phyloP scores from a whole-genome alignment of 2,888 invertebrate genomes.

The Polymixis flavicincta region DNA sequence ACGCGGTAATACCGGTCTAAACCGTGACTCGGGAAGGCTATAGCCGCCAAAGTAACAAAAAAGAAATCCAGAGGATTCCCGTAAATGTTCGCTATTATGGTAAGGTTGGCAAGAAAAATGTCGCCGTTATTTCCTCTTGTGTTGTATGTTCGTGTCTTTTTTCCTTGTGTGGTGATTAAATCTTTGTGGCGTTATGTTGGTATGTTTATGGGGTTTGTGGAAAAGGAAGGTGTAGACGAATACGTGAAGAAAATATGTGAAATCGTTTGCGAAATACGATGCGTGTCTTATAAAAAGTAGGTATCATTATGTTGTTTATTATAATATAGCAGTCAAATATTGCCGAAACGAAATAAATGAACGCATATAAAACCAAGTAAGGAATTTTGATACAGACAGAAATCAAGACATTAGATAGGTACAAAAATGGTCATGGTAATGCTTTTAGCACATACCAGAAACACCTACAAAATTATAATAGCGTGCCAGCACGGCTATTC shows the following conservation, averaged over 20 bases:
- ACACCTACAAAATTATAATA: too few species aligned
- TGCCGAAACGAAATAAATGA: background rate
- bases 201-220: conserved; percentile 21
- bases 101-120: conserved; percentile 55
- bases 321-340: background rate
- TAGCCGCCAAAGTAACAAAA: conserved; percentile 52
- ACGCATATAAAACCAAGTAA: too few species aligned
- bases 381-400: too few species aligned
- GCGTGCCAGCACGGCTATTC: too few species aligned
- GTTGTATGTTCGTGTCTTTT: conserved; percentile 42
- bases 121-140: conserved; percentile 52
- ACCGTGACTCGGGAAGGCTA: conserved; percentile 52
- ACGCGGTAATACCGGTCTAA: conserved; percentile 51
- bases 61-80: conserved; percentile 58
- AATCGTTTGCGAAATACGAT: background rate
- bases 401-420: too few species aligned
- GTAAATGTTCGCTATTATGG: conserved; percentile 60
- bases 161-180: conserved; percentile 56
- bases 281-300: background rate
- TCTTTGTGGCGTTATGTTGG: conserved; percentile 44
- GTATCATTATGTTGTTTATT: background rate
- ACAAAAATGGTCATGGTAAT: too few species aligned
- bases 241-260: background rate
- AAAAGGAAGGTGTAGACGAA: background rate
- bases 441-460: too few species aligned